Percentiles rank a stretch among this genome's conserved stretches.
These are phyloP conservation scores for Biston stratarius DNA, from an alignment of 2,888 invertebrate species.

Conservation along the genomic window DNA sequence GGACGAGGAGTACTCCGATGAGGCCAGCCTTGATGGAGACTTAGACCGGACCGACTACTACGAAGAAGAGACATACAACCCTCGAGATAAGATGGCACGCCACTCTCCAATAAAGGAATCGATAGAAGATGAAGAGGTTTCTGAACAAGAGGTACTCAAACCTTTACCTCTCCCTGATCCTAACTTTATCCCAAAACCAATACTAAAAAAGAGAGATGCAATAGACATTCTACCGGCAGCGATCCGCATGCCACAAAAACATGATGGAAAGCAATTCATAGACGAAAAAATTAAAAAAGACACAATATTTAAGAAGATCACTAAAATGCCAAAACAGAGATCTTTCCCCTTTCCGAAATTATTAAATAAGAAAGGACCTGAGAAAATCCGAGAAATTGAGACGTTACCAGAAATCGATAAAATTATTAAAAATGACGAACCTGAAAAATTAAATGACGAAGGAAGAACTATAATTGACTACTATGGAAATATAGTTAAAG, in stretches of 20 bases:
- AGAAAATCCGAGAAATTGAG: conserved; percentile 55
- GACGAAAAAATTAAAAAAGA: conserved; percentile 66
- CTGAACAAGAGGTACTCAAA: conserved; percentile 87
- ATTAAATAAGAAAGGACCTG: conserved; percentile 70
- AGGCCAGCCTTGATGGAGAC: conserved; percentile 74
- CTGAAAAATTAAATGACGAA: conserved; percentile 86
- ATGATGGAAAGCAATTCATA: conserved; percentile 53
- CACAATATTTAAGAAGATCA: conserved; percentile 75
- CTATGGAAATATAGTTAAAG: conserved; percentile 92
- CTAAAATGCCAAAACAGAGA: conserved; percentile 74
- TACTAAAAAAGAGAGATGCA: conserved; percentile 88
- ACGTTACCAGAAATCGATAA: conserved; percentile 48
- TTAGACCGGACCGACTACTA: conserved; percentile 65
- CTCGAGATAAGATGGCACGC: conserved; percentile 82
- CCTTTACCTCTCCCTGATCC: conserved; percentile 89
- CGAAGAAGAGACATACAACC: conserved; percentile 90
- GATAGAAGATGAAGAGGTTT: conserved; percentile 74
- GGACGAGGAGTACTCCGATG: conserved; percentile 77
- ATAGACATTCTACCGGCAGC: conserved; percentile 51
- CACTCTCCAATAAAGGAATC: conserved; percentile 61
- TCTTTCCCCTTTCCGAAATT: conserved; percentile 73
- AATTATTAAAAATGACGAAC: conserved; percentile 56
- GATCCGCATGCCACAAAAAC: conserved; percentile 46
- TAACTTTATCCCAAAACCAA: conserved; percentile 92
- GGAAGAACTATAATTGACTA: conserved; percentile 91